Evolutionary conservation across 2,888 invertebrate genomes (phyloP), one percentile per base, ranked within the genome.

Genomic region (Leptothorax acervorum): DNA sequence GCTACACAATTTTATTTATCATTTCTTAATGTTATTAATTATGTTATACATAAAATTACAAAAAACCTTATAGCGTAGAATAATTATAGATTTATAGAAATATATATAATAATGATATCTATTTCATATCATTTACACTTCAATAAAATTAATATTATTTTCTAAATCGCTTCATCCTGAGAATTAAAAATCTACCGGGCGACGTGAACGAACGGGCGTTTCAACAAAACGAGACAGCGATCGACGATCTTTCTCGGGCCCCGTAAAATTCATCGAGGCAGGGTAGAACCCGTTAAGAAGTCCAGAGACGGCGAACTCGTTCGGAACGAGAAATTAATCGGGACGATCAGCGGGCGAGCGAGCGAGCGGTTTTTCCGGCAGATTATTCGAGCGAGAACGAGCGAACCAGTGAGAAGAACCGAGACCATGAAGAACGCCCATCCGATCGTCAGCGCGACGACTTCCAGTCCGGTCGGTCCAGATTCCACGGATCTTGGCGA

Each of bases 391-490:
- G 70, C 53, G 74, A 68, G 78, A 83, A 83, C 65, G 82, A 62
- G 65, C 51, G 51, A 82, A 60, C 23, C 45, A 39, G 83, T 9
- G 71, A 42, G 66, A 57, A 82, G 81, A 87, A 89, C 70, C 73
- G 74, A 23, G 70, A 90, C 78, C 85, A 93, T 93, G 93, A 93
- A 93, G 85, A 93, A 89, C 85, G 85, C 85, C 57, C 90, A 92
- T 82, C 90, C 92, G 82, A 82, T 88, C 70, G 85, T 91, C 76
- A 84, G 88, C 71, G 89, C 91, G 57, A 81, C 88, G 57, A 87
- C 92, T 48, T 87, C 86, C 73, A 82, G 70, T 39, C 91, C 89
- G 86, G 88, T 85, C 48, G 85, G 68, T 86, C 85, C 89, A 65
- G 91, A 90, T 82, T 90, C 92, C n/a, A 86, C 92, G 63, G 88